phyloP scores from a whole-genome alignment of 1,140 invertebrate species.

The Danaus melanippus region DNA sequence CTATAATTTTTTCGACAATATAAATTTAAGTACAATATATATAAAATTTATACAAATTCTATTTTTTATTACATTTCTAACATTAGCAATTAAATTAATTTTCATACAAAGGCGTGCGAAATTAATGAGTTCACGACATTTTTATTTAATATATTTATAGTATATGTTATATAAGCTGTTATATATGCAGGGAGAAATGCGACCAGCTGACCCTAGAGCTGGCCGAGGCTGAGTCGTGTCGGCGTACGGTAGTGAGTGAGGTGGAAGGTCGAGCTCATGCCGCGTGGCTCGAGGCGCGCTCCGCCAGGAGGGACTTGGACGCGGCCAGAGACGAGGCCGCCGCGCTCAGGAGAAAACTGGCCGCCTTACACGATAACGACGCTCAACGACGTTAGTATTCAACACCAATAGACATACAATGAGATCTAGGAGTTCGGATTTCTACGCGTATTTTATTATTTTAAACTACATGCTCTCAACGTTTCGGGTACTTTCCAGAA shows the following conservation, averaged over 20 bases:
- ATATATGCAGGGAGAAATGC: constrained; percentile 54
- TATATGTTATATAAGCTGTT: constrained; percentile 1
- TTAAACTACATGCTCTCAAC: too few species aligned
- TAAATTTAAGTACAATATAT: too few species aligned
- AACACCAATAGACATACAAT: not conserved
- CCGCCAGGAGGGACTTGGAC: constrained; percentile 82
- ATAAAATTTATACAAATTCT: too few species aligned
- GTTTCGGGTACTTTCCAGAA: too few species aligned
- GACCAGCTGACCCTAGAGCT: constrained; percentile 85
- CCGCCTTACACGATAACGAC: constrained; percentile 43
- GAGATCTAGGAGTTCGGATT: too few species aligned
- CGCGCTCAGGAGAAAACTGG: constrained; percentile 80
- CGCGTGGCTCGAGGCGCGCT: constrained; percentile 83
- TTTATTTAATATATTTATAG: too few species aligned
- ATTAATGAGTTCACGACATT: too few species aligned
- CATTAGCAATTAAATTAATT: too few species aligned
- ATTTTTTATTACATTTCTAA: too few species aligned
- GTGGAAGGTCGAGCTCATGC: constrained; percentile 84
- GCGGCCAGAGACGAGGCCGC: constrained; percentile 83
- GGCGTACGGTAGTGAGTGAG: constrained; percentile 81
- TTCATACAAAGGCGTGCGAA: too few species aligned
- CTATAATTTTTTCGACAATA: too few species aligned
- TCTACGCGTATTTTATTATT: too few species aligned
- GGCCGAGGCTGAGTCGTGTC: constrained; percentile 83
- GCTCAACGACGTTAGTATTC: constrained; percentile 43